phyloP scores from a whole-genome alignment of 2,113 vertebrate genomes.

The Lichenostomus cassidix region DNA sequence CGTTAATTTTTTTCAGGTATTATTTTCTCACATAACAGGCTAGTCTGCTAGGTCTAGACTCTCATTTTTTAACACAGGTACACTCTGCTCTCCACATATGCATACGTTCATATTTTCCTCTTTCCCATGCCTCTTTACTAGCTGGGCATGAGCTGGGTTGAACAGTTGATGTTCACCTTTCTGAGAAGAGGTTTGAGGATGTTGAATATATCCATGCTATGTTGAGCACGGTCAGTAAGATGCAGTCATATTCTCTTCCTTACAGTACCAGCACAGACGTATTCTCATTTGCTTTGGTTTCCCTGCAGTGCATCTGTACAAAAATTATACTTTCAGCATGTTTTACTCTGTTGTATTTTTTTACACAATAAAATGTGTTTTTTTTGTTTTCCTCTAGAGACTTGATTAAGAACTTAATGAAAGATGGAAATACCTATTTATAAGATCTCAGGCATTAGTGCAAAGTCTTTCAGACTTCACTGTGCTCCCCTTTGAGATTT shows the following conservation, averaged over 20 bases:
- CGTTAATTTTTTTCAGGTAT: not conserved
- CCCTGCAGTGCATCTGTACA: not conserved
- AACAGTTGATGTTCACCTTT: not conserved
- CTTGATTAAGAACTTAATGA: not conserved
- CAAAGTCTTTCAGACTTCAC: not conserved
- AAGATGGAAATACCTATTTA: not conserved
- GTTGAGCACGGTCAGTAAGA: not conserved
- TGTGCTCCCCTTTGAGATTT: not conserved
- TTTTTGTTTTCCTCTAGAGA: not conserved
- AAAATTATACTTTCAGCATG: not conserved
- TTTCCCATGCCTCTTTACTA: not conserved
- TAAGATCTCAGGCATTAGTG: not conserved
- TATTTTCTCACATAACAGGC: not conserved
- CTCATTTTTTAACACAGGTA: not conserved
- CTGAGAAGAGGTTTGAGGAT: not conserved
- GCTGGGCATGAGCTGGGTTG: not conserved
- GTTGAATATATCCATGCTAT: accelerated
- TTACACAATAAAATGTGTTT: not conserved
- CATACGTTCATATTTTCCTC: not conserved
- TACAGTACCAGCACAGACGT: not conserved
- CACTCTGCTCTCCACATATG: accelerated
- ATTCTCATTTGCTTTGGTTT: not conserved
- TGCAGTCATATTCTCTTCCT: not conserved
- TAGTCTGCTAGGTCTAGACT: not conserved
- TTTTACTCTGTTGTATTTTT: not conserved